phyloP scores from a whole-genome alignment of 1,140 invertebrate species.

The Drosophila subobscura region DNA sequence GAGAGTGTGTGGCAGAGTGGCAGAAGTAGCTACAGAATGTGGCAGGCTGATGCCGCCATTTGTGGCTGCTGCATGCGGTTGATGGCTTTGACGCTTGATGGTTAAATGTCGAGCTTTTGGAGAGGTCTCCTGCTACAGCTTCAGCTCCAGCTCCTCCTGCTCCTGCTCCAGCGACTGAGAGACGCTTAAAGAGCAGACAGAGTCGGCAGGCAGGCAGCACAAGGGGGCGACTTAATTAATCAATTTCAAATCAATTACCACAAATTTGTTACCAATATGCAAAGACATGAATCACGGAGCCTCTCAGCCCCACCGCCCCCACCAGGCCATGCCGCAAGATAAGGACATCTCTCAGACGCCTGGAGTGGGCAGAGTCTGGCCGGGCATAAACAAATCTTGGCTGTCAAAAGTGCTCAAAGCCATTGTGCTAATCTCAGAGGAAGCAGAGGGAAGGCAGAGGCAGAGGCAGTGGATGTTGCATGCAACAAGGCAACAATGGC shows the following conservation, averaged over 20 bases:
- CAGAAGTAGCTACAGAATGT: slow-evolving; percentile 9
- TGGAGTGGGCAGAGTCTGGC: slow-evolving; percentile 4
- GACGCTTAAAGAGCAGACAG: not conserved
- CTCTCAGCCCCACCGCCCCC: slow-evolving; percentile 1
- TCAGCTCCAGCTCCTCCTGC: too few species aligned
- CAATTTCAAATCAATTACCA: slow-evolving; percentile 81
- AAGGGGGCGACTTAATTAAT: slow-evolving; percentile 70
- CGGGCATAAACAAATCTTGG: slow-evolving; percentile 76
- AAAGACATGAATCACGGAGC: slow-evolving; percentile 72
- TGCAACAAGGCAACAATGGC: slow-evolving; percentile 4
- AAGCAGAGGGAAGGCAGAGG: not conserved
- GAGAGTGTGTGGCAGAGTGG: not conserved
- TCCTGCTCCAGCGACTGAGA: too few species aligned
- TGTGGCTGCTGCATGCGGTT: slow-evolving; percentile 46
- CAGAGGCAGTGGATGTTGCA: slow-evolving; percentile 20
- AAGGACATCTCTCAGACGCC: slow-evolving; percentile 10
- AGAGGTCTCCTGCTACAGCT: too few species aligned
- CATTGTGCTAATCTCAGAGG: slow-evolving; percentile 75
- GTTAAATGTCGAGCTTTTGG: too few species aligned
- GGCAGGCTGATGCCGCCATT: slow-evolving; percentile 37
- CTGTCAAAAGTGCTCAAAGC: slow-evolving; percentile 82
- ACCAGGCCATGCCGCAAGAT: not conserved
- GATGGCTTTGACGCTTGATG: slow-evolving; percentile 8
- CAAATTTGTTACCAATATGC: slow-evolving; percentile 82
- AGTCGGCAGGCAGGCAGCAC: not conserved